A percentile compares a stretch with the other conserved stretches of the same genome.
Evolutionary conservation across 2,888 invertebrate species (phyloP).

Genomic region (Eucriotettix oculatus): DNA sequence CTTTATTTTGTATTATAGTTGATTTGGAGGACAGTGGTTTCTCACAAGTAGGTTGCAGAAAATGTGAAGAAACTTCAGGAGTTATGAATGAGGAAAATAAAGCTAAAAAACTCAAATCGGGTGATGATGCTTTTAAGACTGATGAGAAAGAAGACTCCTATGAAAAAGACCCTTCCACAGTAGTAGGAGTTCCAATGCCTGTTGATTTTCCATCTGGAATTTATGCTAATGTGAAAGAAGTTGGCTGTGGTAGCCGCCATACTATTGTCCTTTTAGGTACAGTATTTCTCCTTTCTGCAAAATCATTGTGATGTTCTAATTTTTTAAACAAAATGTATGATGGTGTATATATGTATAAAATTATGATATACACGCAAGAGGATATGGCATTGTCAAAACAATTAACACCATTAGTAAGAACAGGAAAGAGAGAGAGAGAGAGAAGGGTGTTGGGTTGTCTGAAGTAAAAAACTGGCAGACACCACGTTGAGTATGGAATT

Average conservation of each 20-base stretch:
- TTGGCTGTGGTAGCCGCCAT: slow-evolving; percentile 62
- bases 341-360: too few relatives aligned
- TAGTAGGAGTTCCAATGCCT: slow-evolving; percentile 31
- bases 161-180: slow-evolving; percentile 22
- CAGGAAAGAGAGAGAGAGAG: too few relatives aligned
- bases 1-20: background rate
- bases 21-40: background rate
- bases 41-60: background rate
- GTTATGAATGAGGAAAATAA: background rate
- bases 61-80: background rate
- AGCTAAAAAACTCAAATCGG: background rate
- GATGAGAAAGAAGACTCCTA: background rate
- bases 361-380: too few relatives aligned
- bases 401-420: too few relatives aligned
- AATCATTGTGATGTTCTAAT: background rate
- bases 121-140: background rate
- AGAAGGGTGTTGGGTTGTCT: too few relatives aligned
- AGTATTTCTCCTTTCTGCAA: background rate
- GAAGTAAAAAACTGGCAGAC: too few relatives aligned
- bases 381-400: too few relatives aligned
- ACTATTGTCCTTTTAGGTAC: slow-evolving; percentile 47
- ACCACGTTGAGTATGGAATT: too few relatives aligned
- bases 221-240: slow-evolving; percentile 26
- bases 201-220: slow-evolving; percentile 22
- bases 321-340: too few relatives aligned